These are phyloP conservation scores for Lithophane semibrunnea DNA, from an alignment of 2,888 invertebrate species.

Conservation along the genomic window DNA sequence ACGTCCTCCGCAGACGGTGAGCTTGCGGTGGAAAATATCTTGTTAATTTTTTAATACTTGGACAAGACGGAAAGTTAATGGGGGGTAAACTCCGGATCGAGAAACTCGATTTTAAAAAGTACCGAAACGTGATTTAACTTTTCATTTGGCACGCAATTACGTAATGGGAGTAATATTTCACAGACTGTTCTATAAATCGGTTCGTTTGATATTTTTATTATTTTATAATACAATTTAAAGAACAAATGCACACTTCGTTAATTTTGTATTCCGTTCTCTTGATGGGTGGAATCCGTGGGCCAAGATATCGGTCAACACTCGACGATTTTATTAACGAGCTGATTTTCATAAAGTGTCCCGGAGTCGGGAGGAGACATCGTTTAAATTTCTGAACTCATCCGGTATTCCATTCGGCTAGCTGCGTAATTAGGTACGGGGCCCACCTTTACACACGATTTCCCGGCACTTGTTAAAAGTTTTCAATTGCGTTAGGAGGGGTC, in stretches of 20 bases:
- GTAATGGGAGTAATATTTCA: conserved; percentile 58
- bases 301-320: conserved; percentile 78
- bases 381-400: conserved; percentile 87
- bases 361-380: conserved; percentile 69
- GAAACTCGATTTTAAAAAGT: conserved; percentile 71
- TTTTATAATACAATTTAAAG: conserved; percentile 48
- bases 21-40: conserved; percentile 76
- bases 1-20: conserved; percentile 87
- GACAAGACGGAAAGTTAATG: conserved; percentile 80
- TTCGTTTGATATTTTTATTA: conserved; percentile 55
- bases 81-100: conserved; percentile 74
- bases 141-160: conserved; percentile 66
- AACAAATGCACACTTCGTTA: conserved; percentile 66
- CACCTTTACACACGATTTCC: conserved; percentile 90
- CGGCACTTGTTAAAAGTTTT: conserved; percentile 90
- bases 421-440: conserved; percentile 86
- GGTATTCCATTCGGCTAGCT: conserved; percentile 83
- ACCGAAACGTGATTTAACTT: conserved; percentile 73
- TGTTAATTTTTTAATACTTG: conserved; percentile 86
- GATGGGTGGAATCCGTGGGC: conserved; percentile 53
- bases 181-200: conserved; percentile 61
- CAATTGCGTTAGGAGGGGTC: conserved; percentile 89
- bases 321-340: conserved; percentile 82
- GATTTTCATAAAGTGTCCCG: conserved; percentile 81
- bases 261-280: conserved; percentile 68